Base-by-base conservation (phyloP, 2,113 vertebrate species). In the Nansenia antarctica region DNA sequence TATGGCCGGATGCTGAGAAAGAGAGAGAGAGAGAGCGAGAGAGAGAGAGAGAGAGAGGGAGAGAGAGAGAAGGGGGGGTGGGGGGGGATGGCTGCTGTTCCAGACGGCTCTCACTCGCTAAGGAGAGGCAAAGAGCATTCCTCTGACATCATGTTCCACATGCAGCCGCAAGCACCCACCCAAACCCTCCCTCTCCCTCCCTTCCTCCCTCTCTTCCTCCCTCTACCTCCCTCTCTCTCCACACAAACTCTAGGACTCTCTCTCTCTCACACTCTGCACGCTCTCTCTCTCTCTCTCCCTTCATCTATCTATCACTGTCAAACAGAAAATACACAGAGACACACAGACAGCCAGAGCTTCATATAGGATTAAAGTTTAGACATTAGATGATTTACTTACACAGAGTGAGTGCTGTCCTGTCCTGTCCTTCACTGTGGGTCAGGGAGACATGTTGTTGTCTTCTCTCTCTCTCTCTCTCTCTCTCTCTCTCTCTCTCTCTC, bases 121-220 rank as follows among this genome's bases (percentile, higher is more conserved):
- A 79, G 74, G 62, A 83, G 74, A 76, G 73, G 76, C 76, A 55
- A 39, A 58, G 58, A n/a, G 31, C 75, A 81, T 84, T 82, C 74
- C 82, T 78, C 67, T 83, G 80, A 85, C 80, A 82, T 85, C 85
- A 86, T 84, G 52, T 72, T 77, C 52, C 63, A 68, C 66, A 68
- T 53, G 37, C 66, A 39, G 55, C 73, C 76, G 7, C 71, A 75
- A 60, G 37, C 75, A 75, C 57, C 80, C 76, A 75, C 75, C 77
- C 79, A 66, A 70, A 74, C 37, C 71, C 35, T 22, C 65, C 65
- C 70, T 67, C 67, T 57, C 79, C 58, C 68, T 55, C 53, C 61
- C 54, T 32, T 15, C 14, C 1, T 29, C 54, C 35, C 63, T n/a
- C 57, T 31, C 49, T 64, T 20, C 52, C 58, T 61, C 55, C 31